phyloP scores from a whole-genome alignment of 2,797 vertebrate genomes.

The Phaenicophaeus curvirostris region DNA sequence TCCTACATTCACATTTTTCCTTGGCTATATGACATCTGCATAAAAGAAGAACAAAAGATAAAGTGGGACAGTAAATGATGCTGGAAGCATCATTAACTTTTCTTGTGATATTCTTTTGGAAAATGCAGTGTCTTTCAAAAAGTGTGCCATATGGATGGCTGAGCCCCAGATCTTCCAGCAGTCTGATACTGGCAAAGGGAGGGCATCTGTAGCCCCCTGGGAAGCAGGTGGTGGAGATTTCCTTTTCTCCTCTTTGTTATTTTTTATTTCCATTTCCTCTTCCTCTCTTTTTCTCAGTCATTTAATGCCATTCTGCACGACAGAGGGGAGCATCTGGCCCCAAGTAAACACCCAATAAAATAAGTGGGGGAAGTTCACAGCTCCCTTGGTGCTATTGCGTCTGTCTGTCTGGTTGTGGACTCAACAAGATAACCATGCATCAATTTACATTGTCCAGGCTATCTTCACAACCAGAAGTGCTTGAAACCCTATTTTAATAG shows the following conservation, averaged over 20 bases:
- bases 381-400: conserved; percentile 53
- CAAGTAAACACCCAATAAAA: conserved; percentile 65
- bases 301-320: conserved; percentile 17
- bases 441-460: conserved; percentile 66
- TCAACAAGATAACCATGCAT: conserved; percentile 61
- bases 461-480: conserved; percentile 61
- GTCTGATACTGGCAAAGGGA: background rate
- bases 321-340: conserved; percentile 61
- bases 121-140: background rate
- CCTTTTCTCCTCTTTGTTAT: conserved; percentile 31
- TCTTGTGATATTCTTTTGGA: background rate
- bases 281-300: conserved; percentile 43
- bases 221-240: conserved; percentile 20
- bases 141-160: background rate
- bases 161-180: conserved; percentile 16
- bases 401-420: conserved; percentile 52
- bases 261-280: conserved; percentile 59
- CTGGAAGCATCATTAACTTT: background rate
- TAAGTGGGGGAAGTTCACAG: conserved; percentile 56
- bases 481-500: conserved; percentile 63
- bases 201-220: background rate
- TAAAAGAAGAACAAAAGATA: background rate
- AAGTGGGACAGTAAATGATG: background rate
- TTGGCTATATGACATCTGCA: background rate
- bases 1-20: background rate